Evolutionary conservation across 2,113 vertebrate species (phyloP).

Genomic region (Zeus faber): DNA sequence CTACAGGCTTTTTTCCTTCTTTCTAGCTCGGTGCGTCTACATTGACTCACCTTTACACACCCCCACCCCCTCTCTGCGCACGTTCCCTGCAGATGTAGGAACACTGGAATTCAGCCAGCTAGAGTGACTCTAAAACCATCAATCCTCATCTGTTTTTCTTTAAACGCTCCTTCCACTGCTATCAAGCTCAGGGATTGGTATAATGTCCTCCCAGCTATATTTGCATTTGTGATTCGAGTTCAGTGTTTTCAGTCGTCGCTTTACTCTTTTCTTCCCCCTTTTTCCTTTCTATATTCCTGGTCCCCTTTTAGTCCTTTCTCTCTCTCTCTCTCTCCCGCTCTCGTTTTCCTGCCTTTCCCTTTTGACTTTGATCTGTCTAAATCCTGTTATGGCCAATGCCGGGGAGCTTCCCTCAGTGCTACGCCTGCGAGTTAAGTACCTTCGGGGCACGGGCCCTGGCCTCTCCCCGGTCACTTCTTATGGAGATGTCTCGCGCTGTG

Average conservation of each 20-base stretch:
- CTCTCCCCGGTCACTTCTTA: conserved; percentile 35
- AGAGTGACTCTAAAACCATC: too few relatives aligned
- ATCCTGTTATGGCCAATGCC: conserved; percentile 57
- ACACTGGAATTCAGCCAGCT: too few relatives aligned
- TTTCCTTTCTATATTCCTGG: neutral
- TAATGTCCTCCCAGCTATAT: too few relatives aligned
- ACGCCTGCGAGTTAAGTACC: conserved; percentile 49
- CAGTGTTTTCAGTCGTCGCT: too few relatives aligned
- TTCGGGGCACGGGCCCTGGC: conserved; percentile 30
- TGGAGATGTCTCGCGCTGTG: conserved; percentile 40
- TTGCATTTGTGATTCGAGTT: too few relatives aligned
- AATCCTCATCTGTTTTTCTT: conserved; percentile 10
- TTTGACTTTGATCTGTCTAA: conserved; percentile 58
- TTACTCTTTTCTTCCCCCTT: conserved; percentile 1
- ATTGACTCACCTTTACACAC: conserved; percentile 45
- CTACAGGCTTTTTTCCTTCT: conserved; percentile 26
- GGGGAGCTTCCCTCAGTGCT: conserved; percentile 43
- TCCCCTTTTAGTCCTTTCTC: neutral
- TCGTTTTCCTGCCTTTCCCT: conserved; percentile 7
- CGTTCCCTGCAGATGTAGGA: too few relatives aligned
- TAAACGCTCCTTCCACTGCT: too few relatives aligned
- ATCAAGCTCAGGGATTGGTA: too few relatives aligned
- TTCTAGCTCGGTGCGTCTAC: conserved; percentile 50
- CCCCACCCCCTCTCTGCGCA: conserved; percentile 11
- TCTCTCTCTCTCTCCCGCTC: neutral